Evolutionary conservation across 1,140 invertebrate genomes (phyloP).

Genomic region (Drosophila micromelanica): DNA sequence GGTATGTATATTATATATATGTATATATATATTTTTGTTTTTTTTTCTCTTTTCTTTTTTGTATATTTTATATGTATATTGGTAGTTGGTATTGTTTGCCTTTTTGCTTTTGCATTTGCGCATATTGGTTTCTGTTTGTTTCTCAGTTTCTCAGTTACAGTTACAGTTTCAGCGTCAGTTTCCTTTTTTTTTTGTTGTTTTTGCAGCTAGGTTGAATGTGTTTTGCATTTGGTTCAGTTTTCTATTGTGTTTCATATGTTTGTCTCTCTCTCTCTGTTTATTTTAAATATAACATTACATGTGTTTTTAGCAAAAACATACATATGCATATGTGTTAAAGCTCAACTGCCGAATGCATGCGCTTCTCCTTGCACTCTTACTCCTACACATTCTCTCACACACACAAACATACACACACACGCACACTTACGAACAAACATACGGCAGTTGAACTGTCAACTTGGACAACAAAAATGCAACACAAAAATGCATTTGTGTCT

Average conservation of each 20-base stretch:
- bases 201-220: neutral
- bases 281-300: slow-evolving; percentile 36
- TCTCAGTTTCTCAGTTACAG: slow-evolving; percentile 36
- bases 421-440: neutral
- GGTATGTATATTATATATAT: slow-evolving; percentile 18
- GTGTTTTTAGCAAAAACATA: slow-evolving; percentile 40
- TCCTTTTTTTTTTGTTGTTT: slow-evolving; percentile 21
- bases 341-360: neutral
- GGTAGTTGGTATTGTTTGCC: slow-evolving; percentile 18
- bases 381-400: neutral
- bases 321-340: neutral
- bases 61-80: slow-evolving; percentile 9
- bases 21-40: slow-evolving; percentile 10
- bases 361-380: neutral
- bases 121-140: slow-evolving; percentile 1
- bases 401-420: neutral
- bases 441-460: neutral
- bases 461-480: slow-evolving; percentile 2
- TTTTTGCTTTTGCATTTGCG: slow-evolving; percentile 9
- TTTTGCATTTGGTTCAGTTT: slow-evolving; percentile 28
- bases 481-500: neutral
- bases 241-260: slow-evolving; percentile 13
- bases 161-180: slow-evolving; percentile 37
- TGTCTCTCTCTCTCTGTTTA: slow-evolving; percentile 17
- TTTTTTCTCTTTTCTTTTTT: slow-evolving; percentile 6